Base-by-base conservation (phyloP, 2,113 vertebrate species). In the Myiopsitta monachus region DNA sequence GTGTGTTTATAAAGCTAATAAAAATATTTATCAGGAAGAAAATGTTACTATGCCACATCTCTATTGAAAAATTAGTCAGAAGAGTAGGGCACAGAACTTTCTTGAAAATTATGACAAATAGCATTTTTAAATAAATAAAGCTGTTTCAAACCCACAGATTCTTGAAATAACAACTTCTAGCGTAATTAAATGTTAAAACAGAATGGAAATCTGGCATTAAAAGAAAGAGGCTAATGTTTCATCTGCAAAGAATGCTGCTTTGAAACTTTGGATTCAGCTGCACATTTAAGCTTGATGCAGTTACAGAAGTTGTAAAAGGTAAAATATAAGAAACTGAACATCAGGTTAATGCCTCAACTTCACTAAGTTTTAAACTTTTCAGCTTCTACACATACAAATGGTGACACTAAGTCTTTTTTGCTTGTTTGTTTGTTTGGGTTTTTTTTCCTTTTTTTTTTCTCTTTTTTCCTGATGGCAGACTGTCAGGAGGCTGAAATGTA, bases 101-200 rank as follows among this genome's bases (percentile, higher is more conserved):
- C 93, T 88, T 87, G 76, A 73, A 94, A 95, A 95, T 87, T 78
- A 82, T 87, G 89, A 94, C 52, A 95, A 95, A 94, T 89, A 91
- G 31, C 7, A 72, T 77, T 93, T 95, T 96, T 88, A 41, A 87
- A 90, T 81, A 96, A 94, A 95, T 92, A 96, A 93, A 97, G 79
- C 51, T 30, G 36, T 91, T 90, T 95, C 83, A 95, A 94, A 94
- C 73, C 90, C 95, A 90, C 88, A 94, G 86, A 57, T 95, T 94
- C 94, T 97, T 95, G 79, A 93, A 97, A 97, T 95, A 96, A 97
- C 95, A 97, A 84, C 80, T 96, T 94, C 94, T 94, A 92, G 68
- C 59, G 68, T 94, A 97, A 97, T 96, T 96, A 96, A 96, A 97
- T 91, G 94, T 88, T 97, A 96, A 96, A 96, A 93, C 95, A 96